These are phyloP conservation scores for Sycobia sp. DNA, from an alignment of 1,140 invertebrate genomes.

Conservation along the genomic window DNA sequence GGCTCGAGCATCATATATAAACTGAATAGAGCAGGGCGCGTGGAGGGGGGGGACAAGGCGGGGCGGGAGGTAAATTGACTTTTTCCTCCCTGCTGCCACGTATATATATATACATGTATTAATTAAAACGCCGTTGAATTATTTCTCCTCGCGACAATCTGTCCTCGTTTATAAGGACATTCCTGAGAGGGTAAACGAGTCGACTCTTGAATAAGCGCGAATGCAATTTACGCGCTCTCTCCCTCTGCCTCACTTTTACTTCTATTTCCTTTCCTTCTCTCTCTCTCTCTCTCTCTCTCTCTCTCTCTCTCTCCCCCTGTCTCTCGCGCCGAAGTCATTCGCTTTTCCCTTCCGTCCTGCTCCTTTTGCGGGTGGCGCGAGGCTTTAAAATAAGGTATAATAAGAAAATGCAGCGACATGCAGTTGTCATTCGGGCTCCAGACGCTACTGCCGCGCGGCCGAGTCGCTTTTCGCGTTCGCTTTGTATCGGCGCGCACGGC, in stretches of 20 bases:
- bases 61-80: background rate
- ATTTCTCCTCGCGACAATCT: conserved; percentile 33
- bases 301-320: background rate
- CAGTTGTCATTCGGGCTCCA: too few relatives aligned
- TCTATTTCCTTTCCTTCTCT: background rate
- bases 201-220: conserved; percentile 31
- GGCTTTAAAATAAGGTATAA: conserved; percentile 28
- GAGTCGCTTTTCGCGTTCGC: too few relatives aligned
- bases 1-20: too few relatives aligned
- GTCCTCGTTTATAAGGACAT: conserved; percentile 33
- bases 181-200: conserved; percentile 22
- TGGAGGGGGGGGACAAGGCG: background rate
- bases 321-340: too few relatives aligned
- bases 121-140: conserved; percentile 34
- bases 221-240: conserved; percentile 26
- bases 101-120: conserved; percentile 20
- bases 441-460: background rate
- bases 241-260: background rate
- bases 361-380: too few relatives aligned
- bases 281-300: background rate
- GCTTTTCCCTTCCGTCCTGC: too few relatives aligned
- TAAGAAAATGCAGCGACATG: conserved; percentile 24
- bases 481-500: too few relatives aligned
- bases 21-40: background rate
- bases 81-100: conserved; percentile 5